Evolutionary conservation across 2,797 vertebrate genomes (phyloP), one percentile per base, ranked within the genome.

Genomic region (Brachyrhaphis roseni): DNA sequence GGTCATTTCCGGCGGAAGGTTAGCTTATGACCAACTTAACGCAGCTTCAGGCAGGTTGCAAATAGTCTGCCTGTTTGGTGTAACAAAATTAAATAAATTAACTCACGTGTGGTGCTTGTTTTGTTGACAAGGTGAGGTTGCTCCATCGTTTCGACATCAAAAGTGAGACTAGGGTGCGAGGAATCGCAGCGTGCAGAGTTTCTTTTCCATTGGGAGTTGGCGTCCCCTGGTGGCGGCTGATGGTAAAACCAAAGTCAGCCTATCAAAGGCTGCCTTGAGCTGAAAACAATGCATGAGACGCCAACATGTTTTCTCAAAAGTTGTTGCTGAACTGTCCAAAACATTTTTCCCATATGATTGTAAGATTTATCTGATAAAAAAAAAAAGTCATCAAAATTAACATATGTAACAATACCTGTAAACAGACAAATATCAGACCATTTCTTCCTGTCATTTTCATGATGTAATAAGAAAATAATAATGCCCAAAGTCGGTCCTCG

Each of bases 201-300:
- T 73, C 72, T 23, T 36, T 90, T 87, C 36, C 34, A 78, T 70
- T 1, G 73, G 75, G 76, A 74, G 92, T 92, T 23, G 11, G 77
- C 51, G 78, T 49, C 59, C 45, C 46, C 78, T 75, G 59, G n/a
- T 68, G 78, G 23, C 26, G 57, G 2, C 62, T 79, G 39, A 39
- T 55, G 78, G 31, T 26, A 72, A 20, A 31, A 15, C 78, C 49
- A 26, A 5, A 18, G 28, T 5, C 59, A 64, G 59, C 57, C 57
- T 6, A 7, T 18, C 15, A 36, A 36, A 36, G 7, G 16, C 59
- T 10, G 31, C 16, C 31, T 10, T 31, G n/a, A 8, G 18, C 7
- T 18, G 12, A 20, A 59, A 31, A 59, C 8, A 28, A 57, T 8
- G 10, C n/a, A 13, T 57, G 6, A 8, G 2, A 62, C 7, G 59